These are phyloP conservation scores for Neoarius graeffei DNA, from an alignment of 2,113 vertebrate species.

Conservation along the genomic window DNA sequence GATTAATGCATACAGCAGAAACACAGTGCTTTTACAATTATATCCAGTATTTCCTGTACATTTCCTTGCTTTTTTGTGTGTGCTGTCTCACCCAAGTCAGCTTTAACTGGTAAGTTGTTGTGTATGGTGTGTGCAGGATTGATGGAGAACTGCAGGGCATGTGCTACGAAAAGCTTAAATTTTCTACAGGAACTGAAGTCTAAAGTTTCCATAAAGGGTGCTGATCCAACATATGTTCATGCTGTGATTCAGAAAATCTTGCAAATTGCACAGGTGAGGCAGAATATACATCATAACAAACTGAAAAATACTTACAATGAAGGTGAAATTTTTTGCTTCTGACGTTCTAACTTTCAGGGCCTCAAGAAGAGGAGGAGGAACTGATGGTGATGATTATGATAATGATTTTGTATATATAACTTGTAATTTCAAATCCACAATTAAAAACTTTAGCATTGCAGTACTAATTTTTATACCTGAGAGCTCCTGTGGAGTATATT, in stretches of 20 bases:
- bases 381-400: background rate
- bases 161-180: constrained; percentile 77
- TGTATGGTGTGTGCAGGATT: constrained; percentile 73
- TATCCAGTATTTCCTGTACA: background rate
- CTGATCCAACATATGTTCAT: constrained; percentile 72
- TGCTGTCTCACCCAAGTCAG: background rate
- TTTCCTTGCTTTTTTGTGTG: background rate
- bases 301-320: background rate
- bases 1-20: background rate
- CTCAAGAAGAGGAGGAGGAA: background rate
- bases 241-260: constrained; percentile 76
- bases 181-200: constrained; percentile 81
- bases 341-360: background rate
- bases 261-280: constrained; percentile 82
- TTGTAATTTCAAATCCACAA: background rate
- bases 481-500: background rate
- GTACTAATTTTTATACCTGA: background rate
- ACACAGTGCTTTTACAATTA: background rate
- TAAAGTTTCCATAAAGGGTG: constrained; percentile 69
- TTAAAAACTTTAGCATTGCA: background rate
- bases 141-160: constrained; percentile 81
- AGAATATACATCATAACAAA: background rate
- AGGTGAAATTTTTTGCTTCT: background rate
- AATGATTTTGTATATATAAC: background rate
- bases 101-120: background rate